Base-by-base conservation (phyloP, 2,888 invertebrate genomes). In the Rotaria magnacalcarata region DNA sequence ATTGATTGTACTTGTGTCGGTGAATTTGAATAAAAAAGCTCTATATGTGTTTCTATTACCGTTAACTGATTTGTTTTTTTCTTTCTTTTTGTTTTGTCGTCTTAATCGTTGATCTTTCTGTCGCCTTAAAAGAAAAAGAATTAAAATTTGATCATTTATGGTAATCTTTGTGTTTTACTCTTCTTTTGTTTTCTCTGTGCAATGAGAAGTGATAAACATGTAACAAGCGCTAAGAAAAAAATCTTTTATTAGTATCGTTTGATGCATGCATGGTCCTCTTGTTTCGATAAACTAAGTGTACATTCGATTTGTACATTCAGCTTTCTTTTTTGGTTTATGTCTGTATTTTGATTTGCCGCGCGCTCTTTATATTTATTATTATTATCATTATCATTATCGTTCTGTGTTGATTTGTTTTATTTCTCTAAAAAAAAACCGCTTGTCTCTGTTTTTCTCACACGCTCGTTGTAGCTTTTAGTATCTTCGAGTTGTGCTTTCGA, bases 351-450 rank as follows among this genome's bases (percentile, higher is more conserved):
- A 24, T 58, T n/a, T 27, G 41, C 34, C 16, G 16, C 4, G 27
- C 67, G 67, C 34, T 67, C 67, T 67, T 67, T 34, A 67, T 67
- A 67, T 67, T 67, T 41, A 67, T 67, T 67, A 67, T 41, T 34
- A 67, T 67, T 34, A 52, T 52, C 0, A 52, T 52, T 16, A 52
- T 52, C 14, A 52, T 52, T 52, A 52, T 52, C 16, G 14, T 52
- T 16, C 2, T 34, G 0, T 41, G 34, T 34, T 67, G 4, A 11
- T 19, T 34, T 67, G 34, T 10, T 67, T 67, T 27, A 34, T 67
- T 27, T 41, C 16, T 67, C 54, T 54, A 21, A 54, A 19, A 54
- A 19, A 54, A 54, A 52, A 52, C 5, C 11, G 6, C 21, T 21
- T 7, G 54, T 54, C 54, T 54, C 21, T 54, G 54, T 54, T 54